Evolutionary conservation across 2,113 vertebrate genomes (phyloP).

Genomic region (Manacus vitellinus): DNA sequence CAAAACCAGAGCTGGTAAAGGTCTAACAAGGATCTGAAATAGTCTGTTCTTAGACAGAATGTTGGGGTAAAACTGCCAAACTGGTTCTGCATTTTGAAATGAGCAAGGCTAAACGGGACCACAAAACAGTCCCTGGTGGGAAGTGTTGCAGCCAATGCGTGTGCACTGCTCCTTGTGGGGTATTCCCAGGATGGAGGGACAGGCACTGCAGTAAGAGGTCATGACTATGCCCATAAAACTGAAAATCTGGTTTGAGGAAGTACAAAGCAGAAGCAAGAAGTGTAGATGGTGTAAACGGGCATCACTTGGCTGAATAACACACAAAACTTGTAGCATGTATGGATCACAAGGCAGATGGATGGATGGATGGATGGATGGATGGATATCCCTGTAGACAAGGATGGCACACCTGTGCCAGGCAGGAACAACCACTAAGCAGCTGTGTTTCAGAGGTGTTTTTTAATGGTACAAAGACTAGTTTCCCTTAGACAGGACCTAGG

Average conservation of each 20-base stretch:
- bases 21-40: not conserved
- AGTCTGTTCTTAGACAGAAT: not conserved
- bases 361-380: not conserved
- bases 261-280: not conserved
- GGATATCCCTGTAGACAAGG: accelerated
- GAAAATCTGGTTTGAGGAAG: not conserved
- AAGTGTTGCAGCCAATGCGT: accelerated
- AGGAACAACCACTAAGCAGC: not conserved
- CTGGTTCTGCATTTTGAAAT: not conserved
- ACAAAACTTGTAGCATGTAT: too few species aligned
- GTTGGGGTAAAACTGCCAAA: not conserved
- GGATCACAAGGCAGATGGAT: not conserved
- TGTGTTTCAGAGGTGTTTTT: not conserved
- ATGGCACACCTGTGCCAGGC: not conserved
- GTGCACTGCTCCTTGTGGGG: not conserved
- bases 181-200: accelerated
- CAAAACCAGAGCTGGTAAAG: not conserved
- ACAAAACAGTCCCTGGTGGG: not conserved
- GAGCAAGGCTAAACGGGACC: not conserved
- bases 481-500: not conserved
- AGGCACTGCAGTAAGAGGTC: too few species aligned
- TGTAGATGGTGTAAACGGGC: not conserved
- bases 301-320: accelerated
- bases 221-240: accelerated
- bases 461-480: accelerated